These are phyloP conservation scores for Falco novaeseelandiae DNA, from an alignment of 2,797 vertebrate genomes.

Conservation along the genomic window DNA sequence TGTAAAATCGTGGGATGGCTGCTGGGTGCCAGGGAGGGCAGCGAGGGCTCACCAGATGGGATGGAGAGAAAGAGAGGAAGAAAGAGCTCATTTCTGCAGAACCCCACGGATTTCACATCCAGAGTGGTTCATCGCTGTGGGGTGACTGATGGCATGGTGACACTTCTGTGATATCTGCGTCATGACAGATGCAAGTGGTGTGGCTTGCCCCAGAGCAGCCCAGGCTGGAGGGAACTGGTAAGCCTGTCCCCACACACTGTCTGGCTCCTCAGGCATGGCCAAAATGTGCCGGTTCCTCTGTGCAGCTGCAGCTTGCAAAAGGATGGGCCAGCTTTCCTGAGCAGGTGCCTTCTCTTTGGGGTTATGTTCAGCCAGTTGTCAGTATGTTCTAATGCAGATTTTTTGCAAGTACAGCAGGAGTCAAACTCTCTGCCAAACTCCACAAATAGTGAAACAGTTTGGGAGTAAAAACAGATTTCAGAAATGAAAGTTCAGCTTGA, in stretches of 20 bases:
- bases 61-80: neutral
- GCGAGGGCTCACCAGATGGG: neutral
- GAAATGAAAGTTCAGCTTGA: slow-evolving; percentile 63
- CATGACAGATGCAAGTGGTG: neutral
- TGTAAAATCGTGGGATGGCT: neutral
- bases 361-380: neutral
- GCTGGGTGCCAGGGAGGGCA: neutral
- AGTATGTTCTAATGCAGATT: slow-evolving; percentile 33
- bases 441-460: slow-evolving; percentile 49
- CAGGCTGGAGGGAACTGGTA: neutral
- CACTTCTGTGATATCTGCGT: neutral
- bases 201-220: neutral
- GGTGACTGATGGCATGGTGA: neutral
- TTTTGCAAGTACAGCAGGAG: slow-evolving; percentile 16
- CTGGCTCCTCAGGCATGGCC: neutral
- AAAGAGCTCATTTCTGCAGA: neutral
- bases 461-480: slow-evolving; percentile 61
- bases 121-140: neutral
- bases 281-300: neutral
- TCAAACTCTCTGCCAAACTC: slow-evolving; percentile 53
- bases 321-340: neutral
- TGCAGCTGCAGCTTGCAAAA: neutral
- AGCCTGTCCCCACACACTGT: fast-evolving
- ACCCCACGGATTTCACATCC: neutral
- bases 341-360: slow-evolving; percentile 38